These are phyloP conservation scores for Prochilodus magdalenae DNA, from an alignment of 2,113 vertebrate species.

Conservation along the genomic window DNA sequence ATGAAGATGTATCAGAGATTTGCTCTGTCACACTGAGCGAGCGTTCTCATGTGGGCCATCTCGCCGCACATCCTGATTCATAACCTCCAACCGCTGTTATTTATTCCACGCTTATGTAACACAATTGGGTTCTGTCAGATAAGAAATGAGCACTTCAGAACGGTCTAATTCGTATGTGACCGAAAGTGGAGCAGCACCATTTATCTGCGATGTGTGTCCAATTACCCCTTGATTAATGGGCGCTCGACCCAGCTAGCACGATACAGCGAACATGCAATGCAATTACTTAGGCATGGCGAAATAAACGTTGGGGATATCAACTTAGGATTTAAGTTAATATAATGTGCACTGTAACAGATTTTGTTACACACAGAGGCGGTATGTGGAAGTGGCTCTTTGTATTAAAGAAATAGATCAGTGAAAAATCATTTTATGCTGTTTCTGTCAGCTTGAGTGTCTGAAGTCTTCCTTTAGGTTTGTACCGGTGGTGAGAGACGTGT, in stretches of 20 bases:
- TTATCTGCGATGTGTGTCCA: slow-evolving; percentile 74
- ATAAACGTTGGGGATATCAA: slow-evolving; percentile 64
- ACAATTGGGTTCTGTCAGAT: slow-evolving; percentile 64
- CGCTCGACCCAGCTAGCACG: slow-evolving; percentile 66
- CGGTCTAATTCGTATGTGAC: slow-evolving; percentile 72
- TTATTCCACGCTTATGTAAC: slow-evolving; percentile 58
- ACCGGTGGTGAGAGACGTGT: too few relatives aligned
- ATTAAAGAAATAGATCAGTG: slow-evolving; percentile 33
- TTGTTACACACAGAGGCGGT: slow-evolving; percentile 14
- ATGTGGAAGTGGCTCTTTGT: not conserved
- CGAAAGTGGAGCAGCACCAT: slow-evolving; percentile 69
- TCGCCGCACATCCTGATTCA: slow-evolving; percentile 22
- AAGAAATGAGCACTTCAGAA: slow-evolving; percentile 71
- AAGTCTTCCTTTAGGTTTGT: too few relatives aligned
- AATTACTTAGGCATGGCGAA: slow-evolving; percentile 68
- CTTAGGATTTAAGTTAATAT: slow-evolving; percentile 59
- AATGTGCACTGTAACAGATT: slow-evolving; percentile 44
- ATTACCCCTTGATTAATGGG: slow-evolving; percentile 78
- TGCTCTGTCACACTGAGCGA: not conserved
- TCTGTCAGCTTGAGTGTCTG: not conserved
- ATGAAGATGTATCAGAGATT: slow-evolving; percentile 38
- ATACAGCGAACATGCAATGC: slow-evolving; percentile 67
- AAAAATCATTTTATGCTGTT: not conserved
- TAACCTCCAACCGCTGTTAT: slow-evolving; percentile 46
- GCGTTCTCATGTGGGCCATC: slow-evolving; percentile 21